These are phyloP conservation scores for Antheraea pernyi DNA, from an alignment of 1,140 invertebrate species.

Conservation along the genomic window DNA sequence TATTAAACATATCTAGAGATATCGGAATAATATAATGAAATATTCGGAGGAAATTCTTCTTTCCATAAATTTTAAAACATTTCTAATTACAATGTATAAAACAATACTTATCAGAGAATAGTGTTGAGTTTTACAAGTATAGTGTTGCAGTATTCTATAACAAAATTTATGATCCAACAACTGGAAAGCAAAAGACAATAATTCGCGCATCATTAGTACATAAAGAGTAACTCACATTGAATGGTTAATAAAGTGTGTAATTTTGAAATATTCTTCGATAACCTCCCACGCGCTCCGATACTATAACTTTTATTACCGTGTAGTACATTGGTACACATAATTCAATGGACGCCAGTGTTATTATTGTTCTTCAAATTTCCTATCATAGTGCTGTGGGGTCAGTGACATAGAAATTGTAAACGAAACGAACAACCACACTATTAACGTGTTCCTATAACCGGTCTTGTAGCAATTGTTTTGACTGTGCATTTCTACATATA, in stretches of 20 bases:
- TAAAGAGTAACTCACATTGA: neutral
- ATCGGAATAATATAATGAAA: too few relatives aligned
- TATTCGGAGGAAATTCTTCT: too few relatives aligned
- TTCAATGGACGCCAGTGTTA: slow-evolving; percentile 1
- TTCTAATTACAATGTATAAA: too few relatives aligned
- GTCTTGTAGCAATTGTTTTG: slow-evolving; percentile 8
- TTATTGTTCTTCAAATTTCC: slow-evolving; percentile 13
- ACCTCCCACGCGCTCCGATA: neutral
- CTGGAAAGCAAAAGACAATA: neutral
- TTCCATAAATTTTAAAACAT: too few relatives aligned
- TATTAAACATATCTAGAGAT: too few relatives aligned
- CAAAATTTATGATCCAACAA: neutral
- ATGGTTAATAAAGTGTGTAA: neutral
- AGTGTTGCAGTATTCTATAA: too few relatives aligned
- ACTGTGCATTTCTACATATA: slow-evolving; percentile 1
- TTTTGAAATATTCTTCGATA: neutral
- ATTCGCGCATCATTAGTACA: too few relatives aligned
- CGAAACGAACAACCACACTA: slow-evolving; percentile 11
- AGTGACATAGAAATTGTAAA: slow-evolving; percentile 13
- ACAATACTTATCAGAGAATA: too few relatives aligned
- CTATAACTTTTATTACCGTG: neutral
- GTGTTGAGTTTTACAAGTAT: too few relatives aligned
- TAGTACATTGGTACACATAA: too few relatives aligned
- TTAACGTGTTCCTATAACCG: slow-evolving; percentile 7
- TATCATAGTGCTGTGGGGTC: slow-evolving; percentile 7